Percentiles rank a stretch among this genome's conserved stretches.
These are phyloP conservation scores for Hemiscyllium ocellatum DNA, from an alignment of 2,113 vertebrate species.

Conservation along the genomic window DNA sequence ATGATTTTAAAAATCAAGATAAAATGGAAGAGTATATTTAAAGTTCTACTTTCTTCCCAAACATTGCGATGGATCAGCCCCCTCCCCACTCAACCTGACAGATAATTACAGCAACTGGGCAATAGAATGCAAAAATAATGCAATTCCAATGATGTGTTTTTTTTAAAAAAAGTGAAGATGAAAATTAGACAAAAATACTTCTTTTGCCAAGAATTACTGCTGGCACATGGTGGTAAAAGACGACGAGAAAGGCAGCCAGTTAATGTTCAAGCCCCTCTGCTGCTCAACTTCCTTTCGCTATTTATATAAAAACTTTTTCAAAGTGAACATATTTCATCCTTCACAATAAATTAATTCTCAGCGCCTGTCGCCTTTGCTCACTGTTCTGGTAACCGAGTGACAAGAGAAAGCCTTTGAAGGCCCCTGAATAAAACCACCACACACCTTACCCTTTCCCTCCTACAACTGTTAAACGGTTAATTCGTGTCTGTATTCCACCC, in stretches of 20 bases:
- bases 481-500: background rate
- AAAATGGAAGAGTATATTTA: background rate
- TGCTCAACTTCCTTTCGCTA: background rate
- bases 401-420: slow-evolving; percentile 25
- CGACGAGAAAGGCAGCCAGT: background rate
- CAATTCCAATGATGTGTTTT: background rate
- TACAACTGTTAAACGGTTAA: slow-evolving; percentile 20
- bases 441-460: background rate
- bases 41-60: background rate
- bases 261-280: background rate
- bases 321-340: background rate
- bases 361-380: background rate
- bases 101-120: background rate
- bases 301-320: background rate
- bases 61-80: background rate
- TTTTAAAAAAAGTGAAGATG: background rate
- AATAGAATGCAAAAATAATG: background rate
- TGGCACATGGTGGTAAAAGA: slow-evolving; percentile 5
- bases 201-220: slow-evolving; percentile 16
- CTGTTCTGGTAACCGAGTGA: background rate
- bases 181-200: slow-evolving; percentile 10
- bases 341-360: background rate
- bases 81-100: background rate
- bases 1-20: background rate
- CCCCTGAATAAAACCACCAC: slow-evolving; percentile 27